These are phyloP conservation scores for Chionomys nivalis DNA, from an alignment of 2,113 vertebrate genomes.

Conservation along the genomic window DNA sequence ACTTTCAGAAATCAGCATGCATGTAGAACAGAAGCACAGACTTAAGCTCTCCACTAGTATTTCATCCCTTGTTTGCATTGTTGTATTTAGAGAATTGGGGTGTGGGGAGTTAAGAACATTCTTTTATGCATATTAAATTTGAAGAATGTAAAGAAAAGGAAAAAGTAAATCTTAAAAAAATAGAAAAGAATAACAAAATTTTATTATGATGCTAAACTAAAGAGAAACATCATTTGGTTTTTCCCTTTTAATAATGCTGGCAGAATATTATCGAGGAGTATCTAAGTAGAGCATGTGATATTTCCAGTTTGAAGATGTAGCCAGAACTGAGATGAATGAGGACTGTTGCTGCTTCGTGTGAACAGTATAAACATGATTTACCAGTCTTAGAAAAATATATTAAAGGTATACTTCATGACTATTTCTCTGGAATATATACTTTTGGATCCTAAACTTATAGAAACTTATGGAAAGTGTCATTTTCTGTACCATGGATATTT, in stretches of 20 bases:
- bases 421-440: not conserved
- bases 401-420: not conserved
- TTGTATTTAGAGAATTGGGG: not conserved
- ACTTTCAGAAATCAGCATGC: not conserved
- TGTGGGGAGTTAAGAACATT: not conserved
- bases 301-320: not conserved
- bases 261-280: not conserved
- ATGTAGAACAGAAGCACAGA: not conserved
- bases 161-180: not conserved
- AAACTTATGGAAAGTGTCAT: not conserved
- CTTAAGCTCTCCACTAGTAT: not conserved
- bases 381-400: not conserved
- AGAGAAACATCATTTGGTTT: not conserved
- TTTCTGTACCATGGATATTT: not conserved
- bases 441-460: not conserved
- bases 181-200: not conserved
- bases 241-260: not conserved
- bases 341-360: not conserved
- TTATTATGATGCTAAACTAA: not conserved
- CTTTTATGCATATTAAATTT: not conserved
- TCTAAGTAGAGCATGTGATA: not conserved
- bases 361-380: not conserved
- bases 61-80: not conserved
- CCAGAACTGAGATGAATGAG: not conserved
- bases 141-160: not conserved